Conservation (phyloP, 2,113 vertebrate species). For the Colaptes auratus region DNA sequence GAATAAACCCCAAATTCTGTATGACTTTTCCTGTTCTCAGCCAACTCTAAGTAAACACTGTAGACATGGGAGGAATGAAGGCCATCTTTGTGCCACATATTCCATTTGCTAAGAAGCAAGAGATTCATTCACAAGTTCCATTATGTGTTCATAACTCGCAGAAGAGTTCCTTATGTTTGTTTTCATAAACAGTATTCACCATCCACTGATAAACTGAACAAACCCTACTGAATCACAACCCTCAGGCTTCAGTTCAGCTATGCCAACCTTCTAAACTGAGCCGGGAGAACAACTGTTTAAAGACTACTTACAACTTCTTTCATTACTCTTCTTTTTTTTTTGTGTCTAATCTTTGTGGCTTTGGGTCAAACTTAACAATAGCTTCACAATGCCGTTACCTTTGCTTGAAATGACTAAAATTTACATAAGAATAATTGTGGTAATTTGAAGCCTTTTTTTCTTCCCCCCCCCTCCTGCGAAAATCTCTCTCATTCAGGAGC, state of each 20-base stretch:
- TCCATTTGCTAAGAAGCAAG: conserved; percentile 15
- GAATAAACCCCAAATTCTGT: not conserved
- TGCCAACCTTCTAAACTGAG: not conserved
- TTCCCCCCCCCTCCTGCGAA: not conserved
- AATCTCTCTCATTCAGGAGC: not conserved
- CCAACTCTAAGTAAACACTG: not conserved
- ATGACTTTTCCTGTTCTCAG: not conserved
- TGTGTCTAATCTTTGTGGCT: no score
- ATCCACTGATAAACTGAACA: not conserved
- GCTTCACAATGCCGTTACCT: no score
- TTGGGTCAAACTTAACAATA: no score
- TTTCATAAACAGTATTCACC: conserved; percentile 6
- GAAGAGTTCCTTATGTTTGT: not conserved
- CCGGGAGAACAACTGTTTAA: not conserved
- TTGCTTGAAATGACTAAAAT: no score
- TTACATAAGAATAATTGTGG: no score
- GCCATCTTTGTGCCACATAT: not conserved
- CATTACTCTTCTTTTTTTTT: no score
- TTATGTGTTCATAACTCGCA: not conserved
- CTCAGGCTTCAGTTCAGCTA: not conserved
- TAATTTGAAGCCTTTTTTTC: not conserved
- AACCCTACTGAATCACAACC: not conserved
- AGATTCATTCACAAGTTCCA: conserved; percentile 34
- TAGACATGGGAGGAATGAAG: conserved; percentile 17
- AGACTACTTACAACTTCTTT: not conserved